These are phyloP conservation scores for Phalacrocorax pelagicus DNA, from an alignment of 2,113 vertebrate species.

Conservation along the genomic window DNA sequence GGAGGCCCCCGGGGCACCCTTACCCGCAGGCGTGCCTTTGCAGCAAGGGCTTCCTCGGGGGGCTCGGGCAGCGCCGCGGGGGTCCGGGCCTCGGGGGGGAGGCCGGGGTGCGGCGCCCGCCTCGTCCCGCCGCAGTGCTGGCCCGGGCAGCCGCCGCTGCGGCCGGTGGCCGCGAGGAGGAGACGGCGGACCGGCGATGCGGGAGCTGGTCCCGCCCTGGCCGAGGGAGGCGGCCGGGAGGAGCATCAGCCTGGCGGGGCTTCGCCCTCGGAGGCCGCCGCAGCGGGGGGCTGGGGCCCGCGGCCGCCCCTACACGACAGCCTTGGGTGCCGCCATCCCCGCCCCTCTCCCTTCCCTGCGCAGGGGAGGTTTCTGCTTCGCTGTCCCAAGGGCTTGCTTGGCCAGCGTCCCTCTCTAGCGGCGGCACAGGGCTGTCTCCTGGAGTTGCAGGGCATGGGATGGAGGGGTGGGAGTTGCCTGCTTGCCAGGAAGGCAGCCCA, in stretches of 20 bases:
- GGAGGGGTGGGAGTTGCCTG: background rate
- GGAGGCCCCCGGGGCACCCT: background rate
- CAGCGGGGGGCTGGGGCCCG: background rate
- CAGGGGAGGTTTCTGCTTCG: background rate
- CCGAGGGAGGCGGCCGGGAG: background rate
- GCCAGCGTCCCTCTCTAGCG: background rate
- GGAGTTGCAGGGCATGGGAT: background rate
- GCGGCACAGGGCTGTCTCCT: background rate
- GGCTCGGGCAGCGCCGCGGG: background rate
- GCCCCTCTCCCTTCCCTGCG: background rate
- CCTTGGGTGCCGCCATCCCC: background rate
- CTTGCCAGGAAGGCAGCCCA: no score
- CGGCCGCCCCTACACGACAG: background rate
- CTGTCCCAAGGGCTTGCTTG: background rate
- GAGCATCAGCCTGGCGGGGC: background rate
- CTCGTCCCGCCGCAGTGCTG: no score
- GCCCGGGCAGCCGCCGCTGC: background rate
- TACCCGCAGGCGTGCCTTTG: background rate
- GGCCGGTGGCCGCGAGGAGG: constrained; percentile 51
- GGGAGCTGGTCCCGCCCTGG: background rate
- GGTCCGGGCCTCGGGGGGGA: no score
- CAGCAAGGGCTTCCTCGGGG: no score
- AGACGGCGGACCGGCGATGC: constrained; percentile 4
- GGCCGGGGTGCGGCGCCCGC: no score
- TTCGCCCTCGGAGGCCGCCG: background rate